Evolutionary conservation across 2,888 invertebrate genomes (phyloP), one percentile per base, ranked within the genome.

Genomic region (Carabus problematicus): DNA sequence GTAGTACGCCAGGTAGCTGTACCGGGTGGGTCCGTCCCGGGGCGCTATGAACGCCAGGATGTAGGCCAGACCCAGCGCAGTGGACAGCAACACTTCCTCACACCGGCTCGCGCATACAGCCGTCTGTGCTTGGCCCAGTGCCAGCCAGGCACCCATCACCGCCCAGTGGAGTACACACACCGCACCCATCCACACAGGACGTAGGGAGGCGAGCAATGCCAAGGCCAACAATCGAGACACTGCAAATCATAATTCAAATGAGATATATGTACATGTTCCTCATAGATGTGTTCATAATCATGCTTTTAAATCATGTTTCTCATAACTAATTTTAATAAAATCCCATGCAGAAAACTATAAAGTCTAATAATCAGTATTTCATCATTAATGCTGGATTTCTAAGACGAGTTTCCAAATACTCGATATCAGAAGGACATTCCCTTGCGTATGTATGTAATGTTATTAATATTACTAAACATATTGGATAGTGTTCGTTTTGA

Each of bases 1-100:
- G 74, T 84, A 84, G 74, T 83, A 83, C 11, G 80, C 82, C 40
- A 83, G 72, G 72, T 84, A 84, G n/a, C 82, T 77, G 72, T 83
- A 83, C 70, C 88, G 80, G 2, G 88, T 88, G 42, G 85, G 85
- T 42, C 87, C 87, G 75, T 87, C 87, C 71, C 85, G 80, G 4
- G 87, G 84, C 71, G 88, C 87, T 71, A 88, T 82, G 77, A 86
- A 87, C 55, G 86, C 86, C 73, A 88, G 82, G 18, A 88, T 83
- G 77, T 87, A 86, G 1, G 88, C 86, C 71, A 86, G 81, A 3
- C 86, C 87, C 70, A 87, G 80, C 42, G 87, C 84, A 60, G 84
- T 77, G 70, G 86, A 85, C 59, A 87, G 75, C 19, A 82, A 73
- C 19, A 83, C 64, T 72, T 83, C 82, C 73, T 83, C 83, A 72